Conservation (phyloP, 2,888 invertebrate genomes). For the Geotrupes spiniger region DNA sequence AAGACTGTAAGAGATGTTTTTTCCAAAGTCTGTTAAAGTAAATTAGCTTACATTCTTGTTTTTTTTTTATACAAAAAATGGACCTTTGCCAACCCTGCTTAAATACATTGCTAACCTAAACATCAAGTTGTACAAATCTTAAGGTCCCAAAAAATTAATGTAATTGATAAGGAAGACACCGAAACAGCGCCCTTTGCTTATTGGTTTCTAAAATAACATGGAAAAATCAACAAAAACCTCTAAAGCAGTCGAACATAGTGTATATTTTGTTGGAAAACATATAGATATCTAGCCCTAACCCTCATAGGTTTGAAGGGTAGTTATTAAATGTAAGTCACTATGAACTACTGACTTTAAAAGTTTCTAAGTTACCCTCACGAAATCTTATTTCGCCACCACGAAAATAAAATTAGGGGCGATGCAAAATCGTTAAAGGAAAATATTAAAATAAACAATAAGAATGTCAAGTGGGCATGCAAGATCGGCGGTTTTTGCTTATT, state of each 20-base stretch:
- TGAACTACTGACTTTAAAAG: conserved; percentile 39
- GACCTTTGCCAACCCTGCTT: conserved; percentile 32
- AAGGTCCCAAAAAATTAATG: no score
- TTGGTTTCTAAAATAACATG: not conserved
- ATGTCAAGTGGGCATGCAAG: conserved; percentile 37
- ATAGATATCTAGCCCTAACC: conserved; percentile 36
- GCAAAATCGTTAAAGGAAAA: conserved; percentile 46
- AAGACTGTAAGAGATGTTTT: no score
- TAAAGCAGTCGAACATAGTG: conserved; percentile 34
- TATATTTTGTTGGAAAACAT: conserved; percentile 17
- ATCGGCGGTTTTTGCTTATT: conserved; percentile 49
- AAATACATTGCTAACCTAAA: conserved; percentile 17
- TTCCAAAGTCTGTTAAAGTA: not conserved
- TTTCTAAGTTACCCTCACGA: conserved; percentile 54
- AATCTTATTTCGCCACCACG: conserved; percentile 65
- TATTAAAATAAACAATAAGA: conserved; percentile 25
- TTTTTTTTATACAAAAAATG: conserved; percentile 25
- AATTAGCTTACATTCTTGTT: not conserved
- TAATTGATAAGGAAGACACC: conserved; percentile 25
- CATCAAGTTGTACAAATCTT: not conserved
- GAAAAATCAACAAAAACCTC: conserved; percentile 24
- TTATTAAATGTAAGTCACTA: conserved; percentile 33
- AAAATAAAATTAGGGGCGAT: conserved; percentile 57
- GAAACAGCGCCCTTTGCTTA: conserved; percentile 5
- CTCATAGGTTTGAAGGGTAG: conserved; percentile 47